Percentiles rank a stretch among this genome's conserved stretches.
Conservation (phyloP, 2,113 vertebrate species). For the Tamias sibiricus region DNA sequence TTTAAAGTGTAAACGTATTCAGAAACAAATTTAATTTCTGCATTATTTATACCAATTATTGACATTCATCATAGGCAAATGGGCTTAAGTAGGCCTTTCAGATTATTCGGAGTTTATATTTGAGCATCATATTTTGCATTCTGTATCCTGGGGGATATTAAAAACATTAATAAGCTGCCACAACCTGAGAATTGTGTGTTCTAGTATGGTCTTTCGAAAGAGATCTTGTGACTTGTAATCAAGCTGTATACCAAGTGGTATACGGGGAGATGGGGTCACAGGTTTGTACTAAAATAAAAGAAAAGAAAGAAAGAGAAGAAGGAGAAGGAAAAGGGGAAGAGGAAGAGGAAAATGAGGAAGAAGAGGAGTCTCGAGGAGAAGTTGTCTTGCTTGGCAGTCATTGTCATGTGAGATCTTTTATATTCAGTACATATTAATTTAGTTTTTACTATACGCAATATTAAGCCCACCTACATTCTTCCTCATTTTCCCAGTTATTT, state of each 20-base stretch:
- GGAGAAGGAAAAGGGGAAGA: too few species aligned
- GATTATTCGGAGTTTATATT: not conserved
- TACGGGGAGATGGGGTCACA: not conserved
- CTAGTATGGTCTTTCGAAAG: not conserved
- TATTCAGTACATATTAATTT: conserved; percentile 47
- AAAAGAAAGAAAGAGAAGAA: not conserved
- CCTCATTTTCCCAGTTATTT: not conserved
- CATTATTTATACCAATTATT: not conserved
- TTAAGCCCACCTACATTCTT: not conserved
- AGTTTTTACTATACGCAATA: not conserved
- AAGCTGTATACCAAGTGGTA: not conserved
- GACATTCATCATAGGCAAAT: not conserved
- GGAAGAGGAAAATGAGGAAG: too few species aligned
- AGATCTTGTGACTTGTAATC: conserved; percentile 42
- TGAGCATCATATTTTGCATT: not conserved
- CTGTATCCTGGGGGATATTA: not conserved
- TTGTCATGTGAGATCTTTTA: conserved; percentile 10
- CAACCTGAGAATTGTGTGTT: conserved; percentile 11
- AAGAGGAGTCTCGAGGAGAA: too few species aligned
- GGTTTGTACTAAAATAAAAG: not conserved
- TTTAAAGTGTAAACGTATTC: not conserved
- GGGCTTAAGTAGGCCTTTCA: not conserved
- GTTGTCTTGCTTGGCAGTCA: not conserved
- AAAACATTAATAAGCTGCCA: conserved; percentile 54
- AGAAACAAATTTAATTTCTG: not conserved